phyloP scores from a whole-genome alignment of 2,113 vertebrate genomes.

The Thermophis baileyi region DNA sequence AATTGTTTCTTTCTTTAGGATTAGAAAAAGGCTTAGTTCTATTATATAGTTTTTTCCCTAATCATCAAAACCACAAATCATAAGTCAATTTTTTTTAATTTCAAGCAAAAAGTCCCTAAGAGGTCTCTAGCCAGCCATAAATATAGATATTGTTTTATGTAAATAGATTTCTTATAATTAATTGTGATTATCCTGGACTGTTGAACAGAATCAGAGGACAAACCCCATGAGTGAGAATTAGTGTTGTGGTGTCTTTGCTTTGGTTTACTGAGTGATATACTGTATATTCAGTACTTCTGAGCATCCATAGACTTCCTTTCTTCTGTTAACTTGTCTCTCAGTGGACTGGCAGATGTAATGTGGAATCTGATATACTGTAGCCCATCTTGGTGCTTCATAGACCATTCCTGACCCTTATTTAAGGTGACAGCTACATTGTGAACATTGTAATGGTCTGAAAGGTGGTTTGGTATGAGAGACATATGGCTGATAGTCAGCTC shows the following conservation, averaged over 20 bases:
- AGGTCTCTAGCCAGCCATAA: background rate
- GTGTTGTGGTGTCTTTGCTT: background rate
- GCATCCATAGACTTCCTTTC: background rate
- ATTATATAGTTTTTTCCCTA: background rate
- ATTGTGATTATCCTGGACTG: background rate
- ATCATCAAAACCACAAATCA: background rate
- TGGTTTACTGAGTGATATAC: background rate
- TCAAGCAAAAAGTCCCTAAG: background rate
- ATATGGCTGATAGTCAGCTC: background rate
- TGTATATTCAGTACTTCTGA: background rate
- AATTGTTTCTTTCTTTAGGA: background rate
- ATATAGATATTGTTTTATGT: background rate
- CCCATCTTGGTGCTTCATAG: background rate
- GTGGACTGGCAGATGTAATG: background rate
- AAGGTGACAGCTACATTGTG: background rate
- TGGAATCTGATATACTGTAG: background rate
- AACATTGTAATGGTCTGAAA: background rate
- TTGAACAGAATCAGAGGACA: background rate
- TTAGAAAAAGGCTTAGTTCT: background rate
- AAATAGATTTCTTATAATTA: background rate
- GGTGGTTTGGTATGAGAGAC: background rate
- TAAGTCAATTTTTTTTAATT: background rate
- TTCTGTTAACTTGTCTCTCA: background rate
- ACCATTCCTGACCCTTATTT: background rate
- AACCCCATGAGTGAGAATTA: background rate